These are phyloP conservation scores for Grantiella picta DNA, from an alignment of 2,113 vertebrate species.

Conservation along the genomic window DNA sequence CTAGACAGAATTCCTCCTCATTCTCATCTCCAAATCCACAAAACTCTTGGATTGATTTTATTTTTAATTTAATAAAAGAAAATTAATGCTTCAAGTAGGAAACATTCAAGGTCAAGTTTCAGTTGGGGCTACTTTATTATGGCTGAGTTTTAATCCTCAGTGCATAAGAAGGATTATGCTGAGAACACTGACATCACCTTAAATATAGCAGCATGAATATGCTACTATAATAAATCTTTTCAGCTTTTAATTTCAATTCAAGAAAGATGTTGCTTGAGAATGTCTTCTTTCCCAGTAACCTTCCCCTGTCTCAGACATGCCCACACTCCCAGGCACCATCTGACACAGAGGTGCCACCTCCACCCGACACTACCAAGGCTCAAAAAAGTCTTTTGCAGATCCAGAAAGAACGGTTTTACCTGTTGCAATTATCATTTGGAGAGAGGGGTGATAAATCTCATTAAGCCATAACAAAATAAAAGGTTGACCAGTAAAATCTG, in stretches of 20 bases:
- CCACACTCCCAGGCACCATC: background rate
- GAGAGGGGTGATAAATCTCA: background rate
- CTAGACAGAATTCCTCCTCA: background rate
- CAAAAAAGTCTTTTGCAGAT: background rate
- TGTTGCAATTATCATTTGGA: background rate
- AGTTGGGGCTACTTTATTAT: background rate
- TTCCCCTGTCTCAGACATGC: background rate
- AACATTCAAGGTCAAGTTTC: constrained; percentile 42
- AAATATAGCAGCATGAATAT: constrained; percentile 52
- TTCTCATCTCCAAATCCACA: background rate
- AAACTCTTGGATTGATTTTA: background rate
- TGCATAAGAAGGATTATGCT: constrained; percentile 40
- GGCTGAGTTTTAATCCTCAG: constrained; percentile 26
- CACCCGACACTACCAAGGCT: background rate
- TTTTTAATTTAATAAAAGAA: constrained; percentile 22
- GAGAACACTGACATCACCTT: constrained; percentile 44
- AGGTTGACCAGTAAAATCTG: background rate
- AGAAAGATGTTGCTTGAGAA: background rate
- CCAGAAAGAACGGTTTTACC: background rate
- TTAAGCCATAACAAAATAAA: background rate
- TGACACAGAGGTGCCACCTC: background rate
- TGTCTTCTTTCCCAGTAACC: background rate
- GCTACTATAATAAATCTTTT: constrained; percentile 43
- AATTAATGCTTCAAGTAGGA: background rate
- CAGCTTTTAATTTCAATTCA: constrained; percentile 42